These are phyloP conservation scores for Pseudomugil tenellus DNA, from an alignment of 2,797 vertebrate species.

Conservation along the genomic window DNA sequence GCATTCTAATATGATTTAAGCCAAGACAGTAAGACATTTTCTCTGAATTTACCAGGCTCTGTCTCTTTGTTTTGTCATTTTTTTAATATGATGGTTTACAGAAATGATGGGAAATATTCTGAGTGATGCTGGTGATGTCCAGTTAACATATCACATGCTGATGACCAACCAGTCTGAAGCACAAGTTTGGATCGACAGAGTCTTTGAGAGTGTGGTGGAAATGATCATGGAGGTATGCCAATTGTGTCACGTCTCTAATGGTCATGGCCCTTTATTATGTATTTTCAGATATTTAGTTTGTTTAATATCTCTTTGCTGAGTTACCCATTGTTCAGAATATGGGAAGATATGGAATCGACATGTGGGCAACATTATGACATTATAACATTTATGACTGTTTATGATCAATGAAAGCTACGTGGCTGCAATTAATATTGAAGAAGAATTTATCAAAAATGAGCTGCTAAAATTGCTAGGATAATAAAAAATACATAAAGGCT, in stretches of 20 bases:
- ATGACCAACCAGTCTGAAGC: constrained; percentile 66
- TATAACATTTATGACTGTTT: neutral
- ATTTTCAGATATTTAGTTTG: neutral
- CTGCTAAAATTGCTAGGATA: no score
- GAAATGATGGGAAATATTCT: constrained; percentile 62
- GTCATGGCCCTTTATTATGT: neutral
- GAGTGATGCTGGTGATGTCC: constrained; percentile 51
- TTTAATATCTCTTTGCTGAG: neutral
- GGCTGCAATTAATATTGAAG: no score
- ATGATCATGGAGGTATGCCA: constrained; percentile 62
- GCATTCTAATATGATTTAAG: neutral
- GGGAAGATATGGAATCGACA: neutral
- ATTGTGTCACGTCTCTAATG: neutral
- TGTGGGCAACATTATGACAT: neutral
- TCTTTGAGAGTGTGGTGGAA: constrained; percentile 57
- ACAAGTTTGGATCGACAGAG: constrained; percentile 41
- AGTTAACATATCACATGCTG: constrained; percentile 46
- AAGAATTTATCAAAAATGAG: no score
- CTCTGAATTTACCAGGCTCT: neutral
- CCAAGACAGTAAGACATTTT: neutral
- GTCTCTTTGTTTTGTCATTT: neutral
- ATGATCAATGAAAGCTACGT: no score
- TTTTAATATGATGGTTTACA: constrained; percentile 51
- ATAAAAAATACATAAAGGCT: neutral
- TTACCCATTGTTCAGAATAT: neutral